Evolutionary conservation across 2,888 invertebrate genomes (phyloP).

Genomic region (Graphium colonna): DNA sequence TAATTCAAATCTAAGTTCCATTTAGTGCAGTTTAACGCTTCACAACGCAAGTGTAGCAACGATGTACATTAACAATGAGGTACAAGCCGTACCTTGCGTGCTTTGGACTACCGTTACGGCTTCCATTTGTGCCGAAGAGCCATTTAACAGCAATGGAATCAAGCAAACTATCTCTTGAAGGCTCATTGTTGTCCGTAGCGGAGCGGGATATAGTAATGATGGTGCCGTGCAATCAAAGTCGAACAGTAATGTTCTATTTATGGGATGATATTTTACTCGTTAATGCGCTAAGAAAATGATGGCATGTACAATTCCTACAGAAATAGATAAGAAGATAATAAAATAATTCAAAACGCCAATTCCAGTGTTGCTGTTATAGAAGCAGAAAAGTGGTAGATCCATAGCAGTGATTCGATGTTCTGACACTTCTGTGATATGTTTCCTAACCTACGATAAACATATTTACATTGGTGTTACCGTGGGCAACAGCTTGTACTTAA

Average conservation of each 20-base stretch:
- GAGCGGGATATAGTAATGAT: neutral
- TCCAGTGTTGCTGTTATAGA: no score
- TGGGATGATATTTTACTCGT: neutral
- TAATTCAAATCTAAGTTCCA: conserved; percentile 1
- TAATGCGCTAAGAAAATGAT: no score
- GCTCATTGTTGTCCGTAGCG: conserved; percentile 46
- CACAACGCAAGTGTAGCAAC: conserved; percentile 15
- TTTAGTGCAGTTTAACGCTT: conserved; percentile 16
- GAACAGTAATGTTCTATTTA: neutral
- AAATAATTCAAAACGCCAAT: no score
- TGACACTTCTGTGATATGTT: no score
- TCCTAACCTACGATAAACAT: no score
- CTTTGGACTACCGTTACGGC: conserved; percentile 39
- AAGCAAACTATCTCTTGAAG: conserved; percentile 53
- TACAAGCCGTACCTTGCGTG: conserved; percentile 17
- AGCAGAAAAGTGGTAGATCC: no score
- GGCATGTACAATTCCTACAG: no score
- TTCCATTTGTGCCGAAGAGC: conserved; percentile 29
- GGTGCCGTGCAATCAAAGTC: neutral
- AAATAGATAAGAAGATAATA: no score
- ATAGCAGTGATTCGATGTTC: no score
- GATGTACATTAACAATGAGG: conserved; percentile 27
- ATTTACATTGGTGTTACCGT: no score
- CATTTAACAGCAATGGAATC: conserved; percentile 49
- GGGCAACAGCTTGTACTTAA: no score